Evolutionary conservation across 2,888 invertebrate genomes (phyloP).

Genomic region (Epistrophe grossulariae): DNA sequence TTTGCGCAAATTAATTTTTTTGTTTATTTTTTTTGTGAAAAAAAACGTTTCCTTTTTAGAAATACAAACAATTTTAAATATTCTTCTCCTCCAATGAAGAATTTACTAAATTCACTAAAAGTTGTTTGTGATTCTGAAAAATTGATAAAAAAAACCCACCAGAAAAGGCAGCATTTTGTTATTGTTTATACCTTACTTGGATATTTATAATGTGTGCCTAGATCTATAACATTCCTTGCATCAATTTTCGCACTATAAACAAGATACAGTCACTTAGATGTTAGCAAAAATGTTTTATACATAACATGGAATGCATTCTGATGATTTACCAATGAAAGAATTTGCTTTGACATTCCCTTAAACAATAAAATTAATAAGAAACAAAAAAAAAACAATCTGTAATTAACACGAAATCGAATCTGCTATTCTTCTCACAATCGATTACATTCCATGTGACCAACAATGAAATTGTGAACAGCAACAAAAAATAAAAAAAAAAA

Average conservation of each 20-base stretch:
- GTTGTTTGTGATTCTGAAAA: constrained; percentile 17
- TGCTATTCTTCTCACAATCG: constrained; percentile 71
- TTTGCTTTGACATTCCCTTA: constrained; percentile 44
- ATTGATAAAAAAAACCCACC: constrained; percentile 32
- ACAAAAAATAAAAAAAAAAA: constrained; percentile 10
- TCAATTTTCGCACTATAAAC: constrained; percentile 54
- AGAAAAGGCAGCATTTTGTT: constrained; percentile 29
- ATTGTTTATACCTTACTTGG: constrained; percentile 47
- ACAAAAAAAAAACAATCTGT: constrained; percentile 50
- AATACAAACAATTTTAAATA: not conserved
- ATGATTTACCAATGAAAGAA: constrained; percentile 47
- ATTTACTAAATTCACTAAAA: not conserved
- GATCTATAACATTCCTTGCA: constrained; percentile 23
- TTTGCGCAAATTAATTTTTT: not conserved
- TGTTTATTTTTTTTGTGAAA: not conserved
- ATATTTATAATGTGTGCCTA: not conserved
- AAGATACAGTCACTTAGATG: constrained; percentile 24
- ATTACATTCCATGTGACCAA: constrained; percentile 67
- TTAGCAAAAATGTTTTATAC: constrained; percentile 17
- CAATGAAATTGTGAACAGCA: constrained; percentile 23
- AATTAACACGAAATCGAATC: constrained; percentile 75
- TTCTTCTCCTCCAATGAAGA: constrained; percentile 11
- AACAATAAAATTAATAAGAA: constrained; percentile 9
- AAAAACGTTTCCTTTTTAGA: not conserved
- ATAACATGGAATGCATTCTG: constrained; percentile 50